Percentiles rank a stretch among this genome's conserved stretches.
These are phyloP conservation scores for Isoperla grammatica DNA, from an alignment of 2,888 invertebrate genomes.

Conservation along the genomic window DNA sequence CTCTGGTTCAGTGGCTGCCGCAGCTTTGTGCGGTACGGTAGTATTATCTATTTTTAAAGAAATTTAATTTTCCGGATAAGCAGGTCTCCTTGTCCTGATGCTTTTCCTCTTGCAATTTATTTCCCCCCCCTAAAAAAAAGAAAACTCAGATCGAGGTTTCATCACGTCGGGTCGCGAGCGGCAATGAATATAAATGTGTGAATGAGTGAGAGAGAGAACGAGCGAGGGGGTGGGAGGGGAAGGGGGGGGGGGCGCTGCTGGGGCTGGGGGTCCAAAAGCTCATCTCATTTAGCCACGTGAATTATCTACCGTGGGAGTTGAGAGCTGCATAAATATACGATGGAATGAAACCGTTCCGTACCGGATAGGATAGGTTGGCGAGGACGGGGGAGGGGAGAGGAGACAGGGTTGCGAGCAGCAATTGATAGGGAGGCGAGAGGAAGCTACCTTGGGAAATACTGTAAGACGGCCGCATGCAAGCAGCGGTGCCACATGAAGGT, in stretches of 20 bases:
- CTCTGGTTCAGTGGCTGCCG: no score
- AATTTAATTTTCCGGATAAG: not conserved
- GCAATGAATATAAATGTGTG: slow-evolving; percentile 6
- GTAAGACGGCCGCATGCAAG: no score
- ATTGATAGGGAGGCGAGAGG: no score
- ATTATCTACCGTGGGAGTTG: slow-evolving; percentile 1
- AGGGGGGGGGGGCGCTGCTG: no score
- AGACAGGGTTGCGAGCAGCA: no score
- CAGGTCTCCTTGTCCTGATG: not conserved
- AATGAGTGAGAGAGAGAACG: not conserved
- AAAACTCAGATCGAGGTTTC: not conserved
- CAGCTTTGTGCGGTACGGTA: no score
- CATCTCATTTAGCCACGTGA: slow-evolving; percentile 6
- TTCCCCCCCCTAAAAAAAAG: not conserved
- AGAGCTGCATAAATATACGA: slow-evolving; percentile 8
- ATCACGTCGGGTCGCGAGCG: not conserved
- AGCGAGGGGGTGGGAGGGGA: not conserved
- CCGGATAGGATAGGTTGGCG: no score
- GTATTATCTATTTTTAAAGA: no score
- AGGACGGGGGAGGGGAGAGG: not conserved
- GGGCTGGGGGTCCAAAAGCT: not conserved
- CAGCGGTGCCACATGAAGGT: no score
- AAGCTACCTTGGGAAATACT: no score
- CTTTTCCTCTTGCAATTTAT: not conserved
- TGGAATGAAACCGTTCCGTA: not conserved